Evolutionary conservation across 2,888 invertebrate genomes (phyloP).

Genomic region (Drosophila austrosaltans): DNA sequence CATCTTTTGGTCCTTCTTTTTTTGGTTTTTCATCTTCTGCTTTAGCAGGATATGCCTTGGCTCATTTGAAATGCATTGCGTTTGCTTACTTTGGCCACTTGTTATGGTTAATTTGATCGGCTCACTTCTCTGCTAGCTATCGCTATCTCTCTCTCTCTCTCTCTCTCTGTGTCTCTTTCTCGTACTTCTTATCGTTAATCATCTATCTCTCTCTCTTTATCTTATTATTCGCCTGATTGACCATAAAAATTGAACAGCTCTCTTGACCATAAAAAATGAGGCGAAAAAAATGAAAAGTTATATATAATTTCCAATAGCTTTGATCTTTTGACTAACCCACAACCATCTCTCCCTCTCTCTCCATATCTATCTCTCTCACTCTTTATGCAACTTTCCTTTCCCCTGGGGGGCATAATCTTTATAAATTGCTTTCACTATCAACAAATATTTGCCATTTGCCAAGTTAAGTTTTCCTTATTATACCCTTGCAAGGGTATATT

Average conservation of each 20-base stretch:
- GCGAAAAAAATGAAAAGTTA: conserved; percentile 68
- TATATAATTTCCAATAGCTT: conserved; percentile 62
- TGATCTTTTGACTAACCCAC: conserved; percentile 46
- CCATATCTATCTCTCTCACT: neutral
- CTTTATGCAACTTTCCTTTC: conserved; percentile 43
- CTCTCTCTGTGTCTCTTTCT: neutral
- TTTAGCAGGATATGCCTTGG: conserved; percentile 17
- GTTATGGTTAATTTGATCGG: conserved; percentile 36
- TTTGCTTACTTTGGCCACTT: conserved; percentile 16
- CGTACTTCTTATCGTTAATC: neutral
- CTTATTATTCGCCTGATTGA: conserved; percentile 73
- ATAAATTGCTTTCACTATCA: conserved; percentile 67
- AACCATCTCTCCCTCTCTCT: conserved; percentile 16
- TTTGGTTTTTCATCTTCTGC: conserved; percentile 5
- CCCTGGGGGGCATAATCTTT: conserved; percentile 67
- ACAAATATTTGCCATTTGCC: conserved; percentile 33
- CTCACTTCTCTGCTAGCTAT: conserved; percentile 26
- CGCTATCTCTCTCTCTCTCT: conserved; percentile 8
- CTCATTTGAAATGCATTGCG: conserved; percentile 63
- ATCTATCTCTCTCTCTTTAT: conserved; percentile 43
- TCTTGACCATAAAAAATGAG: conserved; percentile 55
- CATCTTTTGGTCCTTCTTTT: neutral
- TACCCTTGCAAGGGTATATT: no score
- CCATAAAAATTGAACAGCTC: conserved; percentile 61
- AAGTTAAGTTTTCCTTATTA: conserved; percentile 57